Percentiles rank a stretch among this genome's conserved stretches.
phyloP scores from a whole-genome alignment of 2,797 vertebrate genomes.

The Decapterus maruadsi region DNA sequence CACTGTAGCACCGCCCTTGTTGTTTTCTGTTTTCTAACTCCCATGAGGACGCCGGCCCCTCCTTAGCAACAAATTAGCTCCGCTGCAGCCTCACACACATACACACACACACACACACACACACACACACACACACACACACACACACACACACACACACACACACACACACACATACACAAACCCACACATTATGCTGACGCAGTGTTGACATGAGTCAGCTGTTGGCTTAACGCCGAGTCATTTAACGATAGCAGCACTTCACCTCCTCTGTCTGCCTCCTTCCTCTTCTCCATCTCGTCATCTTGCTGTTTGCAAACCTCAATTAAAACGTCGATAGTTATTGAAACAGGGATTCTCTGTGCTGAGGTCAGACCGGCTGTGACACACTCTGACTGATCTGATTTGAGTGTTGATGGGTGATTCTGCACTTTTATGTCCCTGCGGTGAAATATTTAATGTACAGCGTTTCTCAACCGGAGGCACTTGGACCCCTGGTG shows the following conservation, averaged over 20 bases:
- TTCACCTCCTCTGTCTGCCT: constrained; percentile 5
- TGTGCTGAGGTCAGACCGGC: not conserved
- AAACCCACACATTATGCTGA: constrained; percentile 39
- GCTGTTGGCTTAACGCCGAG: constrained; percentile 23
- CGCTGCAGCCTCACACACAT: constrained; percentile 21
- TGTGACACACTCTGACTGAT: not conserved
- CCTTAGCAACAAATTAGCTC: constrained; percentile 43
- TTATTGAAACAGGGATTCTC: not conserved
- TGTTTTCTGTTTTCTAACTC: constrained; percentile 30
- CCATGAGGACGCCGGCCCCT: constrained; percentile 27
- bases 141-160: not conserved
- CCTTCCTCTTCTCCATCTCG: constrained; percentile 6
- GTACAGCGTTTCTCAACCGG: too few species aligned
- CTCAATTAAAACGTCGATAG: constrained; percentile 11
- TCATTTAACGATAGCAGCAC: constrained; percentile 11
- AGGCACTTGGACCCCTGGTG: too few species aligned
- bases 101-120: too few species aligned
- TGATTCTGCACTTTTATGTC: too few species aligned
- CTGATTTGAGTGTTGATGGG: too few species aligned
- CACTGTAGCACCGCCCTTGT: not conserved
- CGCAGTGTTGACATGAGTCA: constrained; percentile 48
- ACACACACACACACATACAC: too few species aligned
- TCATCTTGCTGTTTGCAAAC: not conserved
- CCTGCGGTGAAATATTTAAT: too few species aligned
- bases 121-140: not conserved